phyloP scores from a whole-genome alignment of 2,888 invertebrate species.

The Trichopoda pennipes region DNA sequence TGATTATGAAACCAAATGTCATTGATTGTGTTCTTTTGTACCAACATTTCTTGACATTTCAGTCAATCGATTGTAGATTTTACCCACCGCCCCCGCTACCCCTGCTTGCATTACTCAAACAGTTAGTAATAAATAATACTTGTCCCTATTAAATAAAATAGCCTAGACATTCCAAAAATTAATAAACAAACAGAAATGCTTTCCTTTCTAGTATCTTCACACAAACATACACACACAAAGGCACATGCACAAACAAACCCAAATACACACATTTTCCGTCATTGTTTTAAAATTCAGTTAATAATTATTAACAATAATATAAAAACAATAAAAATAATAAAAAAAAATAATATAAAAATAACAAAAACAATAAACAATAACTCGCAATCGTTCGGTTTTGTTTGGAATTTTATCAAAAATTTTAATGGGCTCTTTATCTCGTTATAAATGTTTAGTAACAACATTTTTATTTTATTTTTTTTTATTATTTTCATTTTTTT shows the following conservation, averaged over 20 bases:
- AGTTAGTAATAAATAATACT: not conserved
- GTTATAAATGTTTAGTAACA: slow-evolving; percentile 34
- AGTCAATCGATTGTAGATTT: slow-evolving; percentile 19
- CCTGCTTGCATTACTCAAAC: not conserved
- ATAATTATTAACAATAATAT: slow-evolving; percentile 14
- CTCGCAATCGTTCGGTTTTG: slow-evolving; percentile 3
- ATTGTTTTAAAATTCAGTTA: slow-evolving; percentile 26
- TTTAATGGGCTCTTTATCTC: slow-evolving; percentile 64
- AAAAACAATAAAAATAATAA: slow-evolving; percentile 30
- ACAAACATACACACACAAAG: too few species aligned
- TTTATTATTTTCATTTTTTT: not conserved
- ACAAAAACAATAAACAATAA: not conserved
- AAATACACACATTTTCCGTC: slow-evolving; percentile 8
- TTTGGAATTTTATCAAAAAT: slow-evolving; percentile 65
- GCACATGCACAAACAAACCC: too few species aligned
- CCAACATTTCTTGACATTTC: slow-evolving; percentile 13
- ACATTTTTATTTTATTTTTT: slow-evolving; percentile 1
- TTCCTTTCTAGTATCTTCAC: slow-evolving; percentile 27
- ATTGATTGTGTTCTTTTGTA: slow-evolving; percentile 46
- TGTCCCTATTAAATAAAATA: slow-evolving; percentile 5
- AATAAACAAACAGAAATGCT: slow-evolving; percentile 4
- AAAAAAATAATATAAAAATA: slow-evolving; percentile 1
- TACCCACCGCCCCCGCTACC: not conserved
- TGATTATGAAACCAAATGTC: slow-evolving; percentile 49
- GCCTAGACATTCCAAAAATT: slow-evolving; percentile 41